Evolutionary conservation across 1,140 invertebrate genomes (phyloP).

Genomic region (Drosophila lini): DNA sequence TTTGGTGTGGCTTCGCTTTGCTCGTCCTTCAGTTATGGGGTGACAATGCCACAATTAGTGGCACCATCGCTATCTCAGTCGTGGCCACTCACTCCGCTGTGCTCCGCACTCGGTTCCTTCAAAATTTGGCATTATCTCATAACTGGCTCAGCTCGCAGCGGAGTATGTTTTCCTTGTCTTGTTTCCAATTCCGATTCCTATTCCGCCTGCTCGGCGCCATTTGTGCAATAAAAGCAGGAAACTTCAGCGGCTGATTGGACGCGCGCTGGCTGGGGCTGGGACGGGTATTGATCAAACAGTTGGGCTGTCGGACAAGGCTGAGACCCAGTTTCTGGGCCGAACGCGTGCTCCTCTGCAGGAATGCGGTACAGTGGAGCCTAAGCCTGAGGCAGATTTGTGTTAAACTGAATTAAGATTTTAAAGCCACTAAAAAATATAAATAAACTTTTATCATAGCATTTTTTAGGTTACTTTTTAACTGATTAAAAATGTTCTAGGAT

Average conservation of each 20-base stretch:
- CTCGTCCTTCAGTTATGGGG: constrained; percentile 18
- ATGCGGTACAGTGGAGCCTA: constrained; percentile 17
- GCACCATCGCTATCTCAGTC: constrained; percentile 48
- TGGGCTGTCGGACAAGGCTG: constrained; percentile 27
- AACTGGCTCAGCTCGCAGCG: constrained; percentile 32
- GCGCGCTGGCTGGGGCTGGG: constrained; percentile 8
- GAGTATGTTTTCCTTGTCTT: constrained; percentile 30
- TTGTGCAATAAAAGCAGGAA: constrained; percentile 59
- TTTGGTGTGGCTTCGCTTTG: background rate
- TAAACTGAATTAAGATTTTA: background rate
- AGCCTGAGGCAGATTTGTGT: too few relatives aligned
- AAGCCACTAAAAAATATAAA: too few relatives aligned
- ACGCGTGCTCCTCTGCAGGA: constrained; percentile 24
- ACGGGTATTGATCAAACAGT: constrained; percentile 74
- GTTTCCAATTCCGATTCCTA: constrained; percentile 40
- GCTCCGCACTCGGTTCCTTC: constrained; percentile 8
- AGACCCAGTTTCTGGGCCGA: constrained; percentile 31
- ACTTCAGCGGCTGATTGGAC: constrained; percentile 55
- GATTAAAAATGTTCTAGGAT: too few relatives aligned
- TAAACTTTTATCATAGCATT: background rate
- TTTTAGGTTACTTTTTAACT: too few relatives aligned
- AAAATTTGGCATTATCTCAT: constrained; percentile 67
- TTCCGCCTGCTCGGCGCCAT: constrained; percentile 53
- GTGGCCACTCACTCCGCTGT: background rate
- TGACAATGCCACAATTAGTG: constrained; percentile 79